phyloP scores from a whole-genome alignment of 2,113 vertebrate genomes.

The Trematocara variabile region DNA sequence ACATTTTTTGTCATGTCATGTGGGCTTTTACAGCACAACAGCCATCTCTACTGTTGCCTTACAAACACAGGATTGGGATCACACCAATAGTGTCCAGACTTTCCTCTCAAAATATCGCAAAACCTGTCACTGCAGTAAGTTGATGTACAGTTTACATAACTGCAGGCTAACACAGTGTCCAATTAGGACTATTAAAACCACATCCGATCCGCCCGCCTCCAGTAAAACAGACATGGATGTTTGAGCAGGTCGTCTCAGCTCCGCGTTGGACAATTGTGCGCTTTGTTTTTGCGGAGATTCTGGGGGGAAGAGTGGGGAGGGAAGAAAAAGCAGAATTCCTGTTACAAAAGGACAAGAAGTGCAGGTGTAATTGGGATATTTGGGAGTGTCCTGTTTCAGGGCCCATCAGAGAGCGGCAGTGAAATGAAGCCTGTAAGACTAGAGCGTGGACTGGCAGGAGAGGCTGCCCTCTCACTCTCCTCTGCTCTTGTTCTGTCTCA shows the following conservation, averaged over 20 bases:
- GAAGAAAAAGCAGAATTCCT: conserved; percentile 60
- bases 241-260: conserved; percentile 58
- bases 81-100: not conserved
- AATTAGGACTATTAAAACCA: conserved; percentile 63
- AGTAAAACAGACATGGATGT: conserved; percentile 71
- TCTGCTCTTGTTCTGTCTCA: conserved; percentile 6
- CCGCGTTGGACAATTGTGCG: conserved; percentile 71
- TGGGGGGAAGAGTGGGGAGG: not conserved
- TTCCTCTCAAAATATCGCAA: not conserved
- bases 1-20: not conserved
- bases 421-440: conserved; percentile 86
- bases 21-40: not conserved
- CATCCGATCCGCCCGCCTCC: conserved; percentile 43
- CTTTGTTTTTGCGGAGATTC: conserved; percentile 73
- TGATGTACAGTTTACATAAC: conserved; percentile 33
- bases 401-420: conserved; percentile 77
- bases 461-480: conserved; percentile 65
- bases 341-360: conserved; percentile 89
- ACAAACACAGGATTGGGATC: not conserved
- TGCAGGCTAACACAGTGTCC: conserved; percentile 26
- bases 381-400: conserved; percentile 83
- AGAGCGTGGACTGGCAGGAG: conserved; percentile 62
- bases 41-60: not conserved
- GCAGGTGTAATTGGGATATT: conserved; percentile 94
- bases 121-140: not conserved